phyloP scores from a whole-genome alignment of 2,797 vertebrate species.

The Semotilus atromaculatus region DNA sequence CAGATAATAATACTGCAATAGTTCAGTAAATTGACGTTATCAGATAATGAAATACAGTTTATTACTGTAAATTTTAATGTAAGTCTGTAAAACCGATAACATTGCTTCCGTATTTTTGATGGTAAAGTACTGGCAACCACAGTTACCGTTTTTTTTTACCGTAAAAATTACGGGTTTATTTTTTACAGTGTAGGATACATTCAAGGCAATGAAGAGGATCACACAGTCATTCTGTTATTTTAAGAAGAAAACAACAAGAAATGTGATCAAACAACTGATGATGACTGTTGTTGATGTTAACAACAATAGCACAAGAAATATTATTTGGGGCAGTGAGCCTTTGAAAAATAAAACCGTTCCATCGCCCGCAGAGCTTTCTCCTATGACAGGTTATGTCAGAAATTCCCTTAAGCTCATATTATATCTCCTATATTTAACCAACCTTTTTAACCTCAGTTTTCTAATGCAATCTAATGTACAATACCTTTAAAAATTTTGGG shows the following conservation, averaged over 20 bases:
- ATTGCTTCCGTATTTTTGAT: no score
- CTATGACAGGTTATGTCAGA: neutral
- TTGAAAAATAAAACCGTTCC: slow-evolving; percentile 14
- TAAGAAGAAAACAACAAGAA: neutral
- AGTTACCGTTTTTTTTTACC: no score
- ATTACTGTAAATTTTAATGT: no score
- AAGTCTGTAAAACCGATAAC: no score
- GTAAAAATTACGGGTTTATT: no score
- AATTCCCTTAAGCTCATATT: neutral
- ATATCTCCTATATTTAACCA: neutral
- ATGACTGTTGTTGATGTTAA: neutral
- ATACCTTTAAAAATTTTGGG: neutral
- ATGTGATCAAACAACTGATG: neutral
- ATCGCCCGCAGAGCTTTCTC: slow-evolving; percentile 6
- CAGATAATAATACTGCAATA: no score
- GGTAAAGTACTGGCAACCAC: no score
- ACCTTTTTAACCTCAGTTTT: neutral
- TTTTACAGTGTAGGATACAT: neutral
- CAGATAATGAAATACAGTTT: no score
- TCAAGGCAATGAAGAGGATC: neutral
- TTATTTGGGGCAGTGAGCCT: neutral
- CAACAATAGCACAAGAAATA: neutral
- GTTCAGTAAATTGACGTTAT: no score
- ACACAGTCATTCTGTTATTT: neutral
- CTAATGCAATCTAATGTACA: neutral